phyloP scores from a whole-genome alignment of 2,888 invertebrate genomes.

The Eurytoma californica region DNA sequence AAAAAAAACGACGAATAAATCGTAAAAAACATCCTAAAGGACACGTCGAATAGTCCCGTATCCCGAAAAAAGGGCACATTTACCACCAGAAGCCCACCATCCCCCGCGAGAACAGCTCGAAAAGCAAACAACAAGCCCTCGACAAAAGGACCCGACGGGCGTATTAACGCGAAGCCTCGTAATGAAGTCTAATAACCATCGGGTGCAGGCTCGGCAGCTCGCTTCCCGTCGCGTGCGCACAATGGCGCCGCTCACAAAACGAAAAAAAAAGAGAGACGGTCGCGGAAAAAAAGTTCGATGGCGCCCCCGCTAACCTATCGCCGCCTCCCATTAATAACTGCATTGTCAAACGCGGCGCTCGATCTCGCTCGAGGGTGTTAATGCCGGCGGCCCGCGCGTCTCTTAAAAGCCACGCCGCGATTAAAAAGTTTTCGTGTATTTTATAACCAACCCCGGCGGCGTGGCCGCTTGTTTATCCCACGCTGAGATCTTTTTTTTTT shows the following conservation, averaged over 20 bases:
- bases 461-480: neutral
- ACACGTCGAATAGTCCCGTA: too few relatives aligned
- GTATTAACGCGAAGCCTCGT: slow-evolving; percentile 29
- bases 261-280: neutral
- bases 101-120: neutral
- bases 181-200: slow-evolving; percentile 48
- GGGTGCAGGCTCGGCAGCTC: neutral
- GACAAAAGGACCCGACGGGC: neutral
- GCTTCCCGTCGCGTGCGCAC: neutral
- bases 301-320: slow-evolving; percentile 29
- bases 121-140: slow-evolving; percentile 8
- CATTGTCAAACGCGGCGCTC: slow-evolving; percentile 57
- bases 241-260: neutral
- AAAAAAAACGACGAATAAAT: too few relatives aligned
- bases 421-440: slow-evolving; percentile 56
- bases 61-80: neutral
- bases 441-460: slow-evolving; percentile 34
- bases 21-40: too few relatives aligned
- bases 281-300: neutral
- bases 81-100: neutral
- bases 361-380: slow-evolving; percentile 45
- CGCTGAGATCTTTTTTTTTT: neutral
- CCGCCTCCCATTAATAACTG: slow-evolving; percentile 59
- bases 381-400: slow-evolving; percentile 26
- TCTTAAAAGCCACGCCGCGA: slow-evolving; percentile 45